These are phyloP conservation scores for Ictalurus furcatus DNA, from an alignment of 2,113 vertebrate species.

Conservation along the genomic window DNA sequence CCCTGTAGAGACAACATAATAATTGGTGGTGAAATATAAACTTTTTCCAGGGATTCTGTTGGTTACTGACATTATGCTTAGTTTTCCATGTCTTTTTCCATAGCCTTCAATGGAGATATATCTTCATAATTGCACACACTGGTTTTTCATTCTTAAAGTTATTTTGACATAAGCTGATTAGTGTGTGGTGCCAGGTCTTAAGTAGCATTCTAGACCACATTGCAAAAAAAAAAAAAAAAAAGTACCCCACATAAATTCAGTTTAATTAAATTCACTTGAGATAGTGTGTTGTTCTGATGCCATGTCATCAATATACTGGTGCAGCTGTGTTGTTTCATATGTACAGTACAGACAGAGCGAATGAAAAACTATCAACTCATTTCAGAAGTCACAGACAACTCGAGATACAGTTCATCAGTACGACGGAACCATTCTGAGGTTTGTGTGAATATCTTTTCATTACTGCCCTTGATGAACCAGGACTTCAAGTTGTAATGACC, in stretches of 20 bases:
- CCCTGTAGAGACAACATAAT: background rate
- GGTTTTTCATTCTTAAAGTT: background rate
- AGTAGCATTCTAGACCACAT: background rate
- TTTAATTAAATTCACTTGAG: background rate
- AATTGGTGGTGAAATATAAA: background rate
- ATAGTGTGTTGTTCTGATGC: no score
- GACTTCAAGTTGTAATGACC: background rate
- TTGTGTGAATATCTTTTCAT: background rate
- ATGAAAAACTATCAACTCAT: background rate
- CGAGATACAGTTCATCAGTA: constrained; percentile 3
- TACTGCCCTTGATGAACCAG: background rate
- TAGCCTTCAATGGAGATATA: background rate
- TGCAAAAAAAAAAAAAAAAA: background rate
- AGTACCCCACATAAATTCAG: background rate
- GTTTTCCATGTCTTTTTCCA: background rate
- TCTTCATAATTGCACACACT: background rate
- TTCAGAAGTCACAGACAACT: constrained; percentile 40
- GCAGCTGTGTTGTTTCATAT: background rate
- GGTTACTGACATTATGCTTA: background rate
- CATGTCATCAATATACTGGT: background rate
- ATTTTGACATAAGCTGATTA: background rate
- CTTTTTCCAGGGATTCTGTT: background rate
- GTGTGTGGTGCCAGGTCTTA: background rate
- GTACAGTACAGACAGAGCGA: background rate
- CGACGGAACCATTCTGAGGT: constrained; percentile 24